Percentiles rank a stretch among this genome's conserved stretches.
Conservation (phyloP, 2,888 invertebrate species). For the Yponomeuta sedellus region DNA sequence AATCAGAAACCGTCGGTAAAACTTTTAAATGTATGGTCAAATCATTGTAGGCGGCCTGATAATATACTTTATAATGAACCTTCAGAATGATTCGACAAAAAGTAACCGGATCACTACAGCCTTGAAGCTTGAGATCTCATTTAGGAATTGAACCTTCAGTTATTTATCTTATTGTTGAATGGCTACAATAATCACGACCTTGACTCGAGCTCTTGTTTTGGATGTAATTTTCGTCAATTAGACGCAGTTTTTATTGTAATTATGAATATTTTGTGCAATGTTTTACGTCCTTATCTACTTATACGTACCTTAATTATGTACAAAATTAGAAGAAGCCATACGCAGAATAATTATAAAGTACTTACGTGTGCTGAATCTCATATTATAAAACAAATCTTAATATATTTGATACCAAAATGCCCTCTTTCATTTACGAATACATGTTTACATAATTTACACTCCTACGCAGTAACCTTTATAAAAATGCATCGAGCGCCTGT, state of each 20-base stretch:
- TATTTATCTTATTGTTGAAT: conserved; percentile 8
- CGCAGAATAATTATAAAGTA: background rate
- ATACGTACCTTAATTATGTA: conserved; percentile 9
- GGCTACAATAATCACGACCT: conserved; percentile 2
- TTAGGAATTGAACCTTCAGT: conserved; percentile 4
- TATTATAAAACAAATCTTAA: background rate
- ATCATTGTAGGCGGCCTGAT: background rate
- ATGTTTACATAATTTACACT: conserved; percentile 2
- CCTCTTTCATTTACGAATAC: background rate
- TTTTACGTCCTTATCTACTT: conserved; percentile 19
- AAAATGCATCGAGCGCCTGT: background rate
- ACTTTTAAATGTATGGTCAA: background rate
- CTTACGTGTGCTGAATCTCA: background rate
- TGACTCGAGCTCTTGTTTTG: conserved; percentile 22
- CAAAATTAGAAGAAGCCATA: background rate
- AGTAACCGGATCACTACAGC: conserved; percentile 8
- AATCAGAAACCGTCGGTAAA: too few species aligned
- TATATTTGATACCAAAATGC: background rate
- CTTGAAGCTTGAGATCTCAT: conserved; percentile 2
- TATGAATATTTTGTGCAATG: conserved; percentile 10
- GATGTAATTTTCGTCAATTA: conserved; percentile 32
- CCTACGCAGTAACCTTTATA: conserved; percentile 1
- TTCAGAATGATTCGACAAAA: conserved; percentile 11
- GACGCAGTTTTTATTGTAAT: conserved; percentile 16
- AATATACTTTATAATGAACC: background rate